These are phyloP conservation scores for Athalia cordata DNA, from an alignment of 2,888 invertebrate species.

Conservation along the genomic window DNA sequence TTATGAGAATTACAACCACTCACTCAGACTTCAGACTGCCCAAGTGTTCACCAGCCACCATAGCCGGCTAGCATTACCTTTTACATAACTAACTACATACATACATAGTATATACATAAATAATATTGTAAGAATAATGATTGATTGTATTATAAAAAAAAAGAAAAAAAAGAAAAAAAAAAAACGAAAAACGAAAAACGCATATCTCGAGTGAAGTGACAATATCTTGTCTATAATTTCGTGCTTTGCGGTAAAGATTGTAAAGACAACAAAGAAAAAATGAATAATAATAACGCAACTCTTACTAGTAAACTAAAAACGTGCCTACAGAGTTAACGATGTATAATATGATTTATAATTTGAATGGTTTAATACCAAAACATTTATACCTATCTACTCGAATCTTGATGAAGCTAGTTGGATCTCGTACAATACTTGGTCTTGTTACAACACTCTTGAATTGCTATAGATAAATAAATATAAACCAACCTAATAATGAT, in stretches of 20 bases:
- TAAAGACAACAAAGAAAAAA: not conserved
- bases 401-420: slow-evolving; percentile 17
- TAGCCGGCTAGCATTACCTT: slow-evolving; percentile 62
- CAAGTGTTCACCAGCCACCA: slow-evolving; percentile 69
- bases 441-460: slow-evolving; percentile 44
- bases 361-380: slow-evolving; percentile 7
- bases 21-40: slow-evolving; percentile 68
- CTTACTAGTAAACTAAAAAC: slow-evolving; percentile 38
- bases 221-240: slow-evolving; percentile 43
- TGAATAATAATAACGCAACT: slow-evolving; percentile 12
- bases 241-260: slow-evolving; percentile 19
- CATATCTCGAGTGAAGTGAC: slow-evolving; percentile 45
- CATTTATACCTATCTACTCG: slow-evolving; percentile 4
- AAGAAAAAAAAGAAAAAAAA: slow-evolving; percentile 8
- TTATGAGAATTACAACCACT: slow-evolving; percentile 41
- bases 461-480: slow-evolving; percentile 41
- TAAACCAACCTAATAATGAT: not conserved
- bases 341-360: slow-evolving; percentile 25
- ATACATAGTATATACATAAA: slow-evolving; percentile 49
- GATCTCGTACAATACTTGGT: slow-evolving; percentile 37
- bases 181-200: slow-evolving; percentile 15
- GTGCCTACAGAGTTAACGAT: slow-evolving; percentile 42
- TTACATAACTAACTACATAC: slow-evolving; percentile 57
- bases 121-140: slow-evolving; percentile 50
- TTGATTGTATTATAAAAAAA: slow-evolving; percentile 50